A percentile compares a stretch with the other conserved stretches of the same genome.
These are phyloP conservation scores for Bufo gargarizans DNA, from an alignment of 2,113 vertebrate species.

Conservation along the genomic window DNA sequence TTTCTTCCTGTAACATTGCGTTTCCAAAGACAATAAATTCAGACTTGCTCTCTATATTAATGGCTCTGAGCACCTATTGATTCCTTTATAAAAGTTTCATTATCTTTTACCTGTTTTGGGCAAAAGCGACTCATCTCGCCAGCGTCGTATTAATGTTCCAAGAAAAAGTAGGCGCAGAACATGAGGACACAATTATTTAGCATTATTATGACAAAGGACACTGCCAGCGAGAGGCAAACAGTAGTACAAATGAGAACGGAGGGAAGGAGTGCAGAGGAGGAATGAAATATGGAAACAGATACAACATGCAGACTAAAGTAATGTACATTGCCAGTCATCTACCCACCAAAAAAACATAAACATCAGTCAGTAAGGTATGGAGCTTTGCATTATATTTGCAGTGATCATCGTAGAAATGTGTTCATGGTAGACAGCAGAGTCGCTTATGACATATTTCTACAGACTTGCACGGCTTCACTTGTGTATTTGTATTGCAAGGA, in stretches of 20 bases:
- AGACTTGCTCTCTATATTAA: slow-evolving; percentile 38
- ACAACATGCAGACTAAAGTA: not conserved
- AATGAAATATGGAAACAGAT: not conserved
- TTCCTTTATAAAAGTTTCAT: slow-evolving; percentile 44
- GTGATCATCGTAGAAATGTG: no score
- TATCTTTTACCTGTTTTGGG: slow-evolving; percentile 46
- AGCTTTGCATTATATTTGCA: no score
- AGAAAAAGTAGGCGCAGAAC: not conserved
- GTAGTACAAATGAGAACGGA: not conserved
- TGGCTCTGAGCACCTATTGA: slow-evolving; percentile 36
- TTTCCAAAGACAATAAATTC: slow-evolving; percentile 15
- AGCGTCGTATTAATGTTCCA: slow-evolving; percentile 16
- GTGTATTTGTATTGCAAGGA: no score
- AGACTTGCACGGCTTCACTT: no score
- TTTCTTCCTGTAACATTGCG: not conserved
- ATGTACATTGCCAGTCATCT: no score
- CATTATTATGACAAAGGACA: slow-evolving; percentile 22
- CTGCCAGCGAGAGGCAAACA: not conserved
- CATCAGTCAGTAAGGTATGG: no score
- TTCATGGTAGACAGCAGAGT: no score
- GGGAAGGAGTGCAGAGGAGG: not conserved
- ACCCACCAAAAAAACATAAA: no score
- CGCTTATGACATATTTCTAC: no score
- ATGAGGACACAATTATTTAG: slow-evolving; percentile 27
- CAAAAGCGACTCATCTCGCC: slow-evolving; percentile 36